These are phyloP conservation scores for Synodontis membranacea DNA, from an alignment of 2,113 vertebrate species.

Conservation along the genomic window DNA sequence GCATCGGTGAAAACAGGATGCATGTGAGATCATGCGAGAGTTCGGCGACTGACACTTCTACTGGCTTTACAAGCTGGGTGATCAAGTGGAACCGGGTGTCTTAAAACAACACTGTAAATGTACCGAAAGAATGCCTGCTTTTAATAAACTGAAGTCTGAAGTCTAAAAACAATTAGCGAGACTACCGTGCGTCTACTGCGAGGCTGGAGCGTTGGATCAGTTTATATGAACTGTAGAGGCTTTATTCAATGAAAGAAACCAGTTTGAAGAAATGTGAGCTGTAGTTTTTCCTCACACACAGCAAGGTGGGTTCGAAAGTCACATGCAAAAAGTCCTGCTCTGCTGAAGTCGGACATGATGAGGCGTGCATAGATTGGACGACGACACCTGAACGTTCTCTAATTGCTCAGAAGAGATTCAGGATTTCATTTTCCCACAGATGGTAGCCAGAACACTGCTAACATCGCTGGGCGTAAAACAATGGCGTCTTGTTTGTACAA, in stretches of 20 bases:
- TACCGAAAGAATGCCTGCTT: neutral
- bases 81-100: slow-evolving; percentile 24
- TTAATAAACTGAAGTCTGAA: neutral
- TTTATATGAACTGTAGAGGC: neutral
- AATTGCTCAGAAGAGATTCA: neutral
- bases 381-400: neutral
- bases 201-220: neutral
- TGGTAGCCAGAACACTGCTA: neutral
- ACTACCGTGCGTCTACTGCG: neutral
- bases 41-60: slow-evolving; percentile 10
- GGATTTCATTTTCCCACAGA: neutral
- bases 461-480: neutral
- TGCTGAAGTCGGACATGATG: neutral
- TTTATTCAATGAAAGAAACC: neutral
- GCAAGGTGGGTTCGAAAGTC: neutral
- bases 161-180: too few relatives aligned
- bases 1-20: slow-evolving; percentile 56
- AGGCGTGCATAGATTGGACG: neutral
- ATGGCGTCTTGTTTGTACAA: neutral
- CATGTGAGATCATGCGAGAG: neutral
- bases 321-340: neutral
- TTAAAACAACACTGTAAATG: slow-evolving; percentile 28
- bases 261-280: neutral
- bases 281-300: too few relatives aligned
- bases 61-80: slow-evolving; percentile 32